Percentiles rank a stretch among this genome's conserved stretches.
phyloP scores from a whole-genome alignment of 2,888 invertebrate species.

The Callyntrura sp. region DNA sequence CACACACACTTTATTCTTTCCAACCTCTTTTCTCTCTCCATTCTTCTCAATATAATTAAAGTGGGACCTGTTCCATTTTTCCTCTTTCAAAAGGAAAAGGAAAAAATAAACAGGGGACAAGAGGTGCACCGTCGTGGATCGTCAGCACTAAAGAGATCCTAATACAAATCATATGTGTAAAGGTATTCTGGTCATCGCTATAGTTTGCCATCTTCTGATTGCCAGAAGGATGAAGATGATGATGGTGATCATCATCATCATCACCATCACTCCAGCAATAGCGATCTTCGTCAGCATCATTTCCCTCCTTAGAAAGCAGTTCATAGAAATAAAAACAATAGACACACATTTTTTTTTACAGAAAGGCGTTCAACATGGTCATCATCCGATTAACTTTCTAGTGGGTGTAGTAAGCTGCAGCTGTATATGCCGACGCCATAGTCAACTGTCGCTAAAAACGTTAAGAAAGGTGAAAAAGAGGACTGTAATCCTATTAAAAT shows the following conservation, averaged over 20 bases:
- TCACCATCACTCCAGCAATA: background rate
- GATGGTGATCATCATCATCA: background rate
- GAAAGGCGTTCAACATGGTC: background rate
- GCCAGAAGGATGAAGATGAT: constrained; percentile 33
- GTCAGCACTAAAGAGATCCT: background rate
- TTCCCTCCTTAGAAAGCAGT: too few relatives aligned
- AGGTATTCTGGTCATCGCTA: constrained; percentile 2
- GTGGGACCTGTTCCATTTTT: constrained; percentile 62
- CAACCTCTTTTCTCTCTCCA: constrained; percentile 35
- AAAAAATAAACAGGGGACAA: constrained; percentile 11
- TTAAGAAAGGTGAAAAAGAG: background rate
- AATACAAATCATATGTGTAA: constrained; percentile 10
- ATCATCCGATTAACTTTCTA: constrained; percentile 14
- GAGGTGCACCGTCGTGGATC: background rate
- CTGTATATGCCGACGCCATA: background rate
- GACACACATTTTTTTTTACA: too few relatives aligned
- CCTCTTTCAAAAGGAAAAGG: background rate
- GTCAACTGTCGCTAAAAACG: background rate
- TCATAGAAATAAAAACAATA: too few relatives aligned
- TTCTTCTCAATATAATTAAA: constrained; percentile 67
- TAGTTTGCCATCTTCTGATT: background rate
- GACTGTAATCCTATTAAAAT: constrained; percentile 12
- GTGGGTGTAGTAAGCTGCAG: background rate
- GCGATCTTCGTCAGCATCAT: too few relatives aligned
- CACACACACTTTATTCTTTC: background rate